Base-by-base conservation (phyloP, 1,140 invertebrate species). In the Musca vetustissima region DNA sequence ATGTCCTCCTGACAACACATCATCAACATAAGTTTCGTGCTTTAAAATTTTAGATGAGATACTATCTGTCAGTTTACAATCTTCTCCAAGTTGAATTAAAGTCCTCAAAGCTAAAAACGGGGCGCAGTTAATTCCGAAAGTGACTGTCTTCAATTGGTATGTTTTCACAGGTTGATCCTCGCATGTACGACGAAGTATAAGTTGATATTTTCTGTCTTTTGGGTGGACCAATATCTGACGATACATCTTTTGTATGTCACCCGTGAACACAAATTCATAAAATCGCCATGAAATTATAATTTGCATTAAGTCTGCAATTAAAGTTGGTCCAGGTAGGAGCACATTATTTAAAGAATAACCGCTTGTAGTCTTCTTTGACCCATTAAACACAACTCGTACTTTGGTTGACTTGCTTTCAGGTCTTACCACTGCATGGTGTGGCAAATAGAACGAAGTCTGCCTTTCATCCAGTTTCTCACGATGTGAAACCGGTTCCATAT, bases 161-260 rank as follows among this genome's bases (percentile, higher is more conserved):
- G 19, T 9, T 22, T n/a, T 24, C 13, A 28, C 13, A 25, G 19
- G 19, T 15, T 59, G 24, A 0, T 61, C 19, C 9, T 2, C 2
- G 4, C 24, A 8, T 28, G 15, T 43, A 19, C 53, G 11, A n/a
- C 19, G 57, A 57, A 68, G 7, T 21, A 57, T 59, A 4, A 28
- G 52, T 43, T 68, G 66, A 48, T 55, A 57, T 11, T 17, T 1
- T 9, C 17, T 22, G 57, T 59, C 22, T 14, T 47, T 57, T 11
- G 21, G 7, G 47, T 59, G 17, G 1, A 69, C 25, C 22, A 66
- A 55, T 32, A 57, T 70, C 25, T 70, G 50, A 4, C 52, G 64
- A 22, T 66, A 70, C 64, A 70, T 65, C 48, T 69, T 36, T 53
- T 57, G 15, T 17, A 66, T 69, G 25, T 66, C 49, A 6, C 49